These are phyloP conservation scores for Chamaea fasciata DNA, from an alignment of 2,113 vertebrate genomes.

Conservation along the genomic window DNA sequence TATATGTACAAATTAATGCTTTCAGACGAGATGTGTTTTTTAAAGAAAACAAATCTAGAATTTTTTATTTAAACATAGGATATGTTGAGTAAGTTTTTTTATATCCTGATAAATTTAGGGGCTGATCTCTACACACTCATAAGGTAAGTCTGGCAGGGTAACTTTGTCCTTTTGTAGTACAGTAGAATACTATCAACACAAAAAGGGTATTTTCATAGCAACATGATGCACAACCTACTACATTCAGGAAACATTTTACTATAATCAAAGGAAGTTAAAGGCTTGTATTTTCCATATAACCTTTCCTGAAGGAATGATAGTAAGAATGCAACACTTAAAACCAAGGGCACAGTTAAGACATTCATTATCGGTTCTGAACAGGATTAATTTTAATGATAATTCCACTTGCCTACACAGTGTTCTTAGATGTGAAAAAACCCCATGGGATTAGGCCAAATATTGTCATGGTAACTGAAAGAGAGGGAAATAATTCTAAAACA, in stretches of 20 bases:
- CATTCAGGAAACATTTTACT: neutral
- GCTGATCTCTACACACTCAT: neutral
- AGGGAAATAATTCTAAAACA: slow-evolving; percentile 61
- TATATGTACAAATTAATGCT: neutral
- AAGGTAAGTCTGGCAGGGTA: neutral
- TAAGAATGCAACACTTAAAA: neutral
- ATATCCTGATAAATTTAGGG: neutral
- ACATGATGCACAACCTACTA: neutral
- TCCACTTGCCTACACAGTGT: slow-evolving; percentile 56
- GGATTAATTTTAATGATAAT: slow-evolving; percentile 63
- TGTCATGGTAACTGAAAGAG: slow-evolving; percentile 73
- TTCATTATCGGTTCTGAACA: slow-evolving; percentile 46
- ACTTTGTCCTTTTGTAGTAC: neutral
- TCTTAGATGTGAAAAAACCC: slow-evolving; percentile 25
- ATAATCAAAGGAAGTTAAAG: neutral
- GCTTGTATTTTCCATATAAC: neutral
- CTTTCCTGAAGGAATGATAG: slow-evolving; percentile 6
- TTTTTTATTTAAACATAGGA: neutral
- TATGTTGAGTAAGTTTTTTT: neutral
- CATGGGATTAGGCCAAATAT: slow-evolving; percentile 66
- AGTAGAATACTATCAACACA: neutral
- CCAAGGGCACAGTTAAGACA: neutral
- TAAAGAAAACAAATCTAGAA: neutral
- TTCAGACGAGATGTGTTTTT: neutral
- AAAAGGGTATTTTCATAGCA: neutral